Base-by-base conservation (phyloP, 2,888 invertebrate genomes). In the Adelognathus sp. region DNA sequence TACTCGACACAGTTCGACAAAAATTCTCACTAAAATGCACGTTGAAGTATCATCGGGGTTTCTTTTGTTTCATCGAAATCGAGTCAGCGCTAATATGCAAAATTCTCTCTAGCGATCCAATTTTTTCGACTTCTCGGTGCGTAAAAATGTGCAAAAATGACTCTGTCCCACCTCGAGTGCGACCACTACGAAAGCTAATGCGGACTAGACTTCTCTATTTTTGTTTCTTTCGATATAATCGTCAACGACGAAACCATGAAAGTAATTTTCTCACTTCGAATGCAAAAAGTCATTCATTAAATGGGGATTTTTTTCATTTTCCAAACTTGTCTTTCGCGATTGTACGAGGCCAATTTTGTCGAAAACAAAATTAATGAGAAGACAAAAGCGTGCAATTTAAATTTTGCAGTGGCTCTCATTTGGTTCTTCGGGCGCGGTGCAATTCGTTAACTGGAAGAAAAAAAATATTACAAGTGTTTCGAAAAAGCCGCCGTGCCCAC, bases 71-170 rank as follows among this genome's bases (percentile, higher is more conserved):
- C 21, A 11, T 44, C 9, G 50, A 21, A 56, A 63, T 60, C 52
- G 74, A n/a, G 50, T 72, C 67, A 63, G 52, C 50, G 41, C 54
- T 63, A n/a, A n/a, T 46, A 41, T 71, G 44, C 36, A 52, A 44
- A 41, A 39, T 67, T 67, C 67, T 61, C 21, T 58, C 66, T 56
- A 69, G 67, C 29, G 7, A 50, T 64, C 44, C 56, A 29, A n/a
- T 63, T 67, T 3, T 64, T 64, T n/a, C 56, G 44, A 44, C 54
- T n/a, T 46, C 54, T 33, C 36, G 4, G 76, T 77, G 50, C 69
- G 85, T 88, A 88, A 85, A 88, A 87, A 87, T 79, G 88, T 88
- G 88, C 88, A 88, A 88, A 87, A 88, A 86, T 81, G 83, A 88
- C 87, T 83, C 77, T 71, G 61, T 80, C 36, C 79, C 77, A 82